Conservation (phyloP, 2,888 invertebrate genomes). For the Thumatha senex region DNA sequence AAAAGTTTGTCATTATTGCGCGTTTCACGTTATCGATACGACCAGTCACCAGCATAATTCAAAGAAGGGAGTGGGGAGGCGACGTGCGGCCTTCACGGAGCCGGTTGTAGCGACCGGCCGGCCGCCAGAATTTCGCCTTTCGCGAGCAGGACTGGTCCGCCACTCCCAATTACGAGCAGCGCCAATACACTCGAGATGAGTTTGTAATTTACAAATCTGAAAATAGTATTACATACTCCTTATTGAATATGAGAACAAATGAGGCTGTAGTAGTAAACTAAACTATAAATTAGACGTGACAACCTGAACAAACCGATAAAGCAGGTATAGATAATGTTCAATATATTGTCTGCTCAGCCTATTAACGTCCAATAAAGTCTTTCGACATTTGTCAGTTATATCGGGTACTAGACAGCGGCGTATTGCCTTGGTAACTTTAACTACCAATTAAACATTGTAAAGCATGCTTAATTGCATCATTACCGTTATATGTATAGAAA, state of each 20-base stretch:
- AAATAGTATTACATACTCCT: slow-evolving; percentile 28
- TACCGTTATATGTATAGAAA: slow-evolving; percentile 32
- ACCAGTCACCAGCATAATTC: slow-evolving; percentile 54
- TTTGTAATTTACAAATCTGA: slow-evolving; percentile 35
- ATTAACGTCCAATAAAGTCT: slow-evolving; percentile 70
- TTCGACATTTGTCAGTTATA: slow-evolving; percentile 61
- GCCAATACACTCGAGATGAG: slow-evolving; percentile 40
- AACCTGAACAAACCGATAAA: slow-evolving; percentile 25
- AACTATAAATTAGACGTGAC: too few species aligned
- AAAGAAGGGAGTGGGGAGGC: slow-evolving; percentile 58
- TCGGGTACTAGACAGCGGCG: slow-evolving; percentile 46
- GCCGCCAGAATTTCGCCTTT: slow-evolving; percentile 79
- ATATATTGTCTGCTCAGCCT: slow-evolving; percentile 66
- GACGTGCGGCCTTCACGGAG: slow-evolving; percentile 77
- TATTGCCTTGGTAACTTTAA: slow-evolving; percentile 62
- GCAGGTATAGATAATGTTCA: slow-evolving; percentile 45
- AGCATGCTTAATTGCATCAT: slow-evolving; percentile 33
- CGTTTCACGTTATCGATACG: slow-evolving; percentile 61
- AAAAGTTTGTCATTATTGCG: slow-evolving; percentile 25
- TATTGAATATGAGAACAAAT: slow-evolving; percentile 22
- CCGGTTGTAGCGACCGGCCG: slow-evolving; percentile 76
- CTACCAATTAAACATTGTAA: slow-evolving; percentile 60
- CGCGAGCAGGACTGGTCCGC: slow-evolving; percentile 70
- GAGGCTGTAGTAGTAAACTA: too few species aligned
- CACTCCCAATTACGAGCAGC: slow-evolving; percentile 57